phyloP scores from a whole-genome alignment of 2,113 vertebrate species.

The Theristicus caerulescens region DNA sequence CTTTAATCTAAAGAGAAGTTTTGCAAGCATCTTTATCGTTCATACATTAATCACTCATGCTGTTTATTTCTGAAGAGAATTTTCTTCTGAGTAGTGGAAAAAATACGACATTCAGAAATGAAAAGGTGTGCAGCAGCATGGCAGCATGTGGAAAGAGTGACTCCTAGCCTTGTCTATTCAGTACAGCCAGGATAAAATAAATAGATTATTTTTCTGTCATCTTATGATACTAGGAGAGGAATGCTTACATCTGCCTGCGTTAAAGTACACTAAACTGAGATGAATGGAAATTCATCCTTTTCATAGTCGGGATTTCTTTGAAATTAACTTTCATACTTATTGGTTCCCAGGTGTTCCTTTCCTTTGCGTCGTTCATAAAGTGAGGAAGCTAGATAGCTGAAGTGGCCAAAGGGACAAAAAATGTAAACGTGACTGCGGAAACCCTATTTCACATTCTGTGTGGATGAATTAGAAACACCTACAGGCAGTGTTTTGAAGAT shows the following conservation, averaged over 20 bases:
- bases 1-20: conserved; percentile 45
- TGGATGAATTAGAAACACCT: not conserved
- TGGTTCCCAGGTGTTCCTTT: not conserved
- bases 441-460: not conserved
- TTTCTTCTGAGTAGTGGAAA: not conserved
- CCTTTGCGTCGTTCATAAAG: not conserved
- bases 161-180: not conserved
- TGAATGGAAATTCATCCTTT: not conserved
- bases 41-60: not conserved
- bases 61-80: conserved; percentile 32
- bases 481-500: not conserved
- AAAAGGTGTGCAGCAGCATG: not conserved
- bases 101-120: conserved; percentile 3
- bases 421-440: not conserved
- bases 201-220: not conserved
- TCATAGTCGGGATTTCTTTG: not conserved
- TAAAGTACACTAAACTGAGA: not conserved
- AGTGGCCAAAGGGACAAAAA: not conserved
- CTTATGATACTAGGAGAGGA: not conserved
- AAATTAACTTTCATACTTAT: not conserved
- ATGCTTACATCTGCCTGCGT: not conserved
- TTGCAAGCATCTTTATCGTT: conserved; percentile 23
- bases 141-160: not conserved
- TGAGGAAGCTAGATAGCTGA: not conserved
- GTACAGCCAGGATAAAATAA: not conserved